These are phyloP conservation scores for Theonella swinhoei DNA, from an alignment of 37 sponge, comb jelly and placozoan species.

Conservation along the genomic window DNA sequence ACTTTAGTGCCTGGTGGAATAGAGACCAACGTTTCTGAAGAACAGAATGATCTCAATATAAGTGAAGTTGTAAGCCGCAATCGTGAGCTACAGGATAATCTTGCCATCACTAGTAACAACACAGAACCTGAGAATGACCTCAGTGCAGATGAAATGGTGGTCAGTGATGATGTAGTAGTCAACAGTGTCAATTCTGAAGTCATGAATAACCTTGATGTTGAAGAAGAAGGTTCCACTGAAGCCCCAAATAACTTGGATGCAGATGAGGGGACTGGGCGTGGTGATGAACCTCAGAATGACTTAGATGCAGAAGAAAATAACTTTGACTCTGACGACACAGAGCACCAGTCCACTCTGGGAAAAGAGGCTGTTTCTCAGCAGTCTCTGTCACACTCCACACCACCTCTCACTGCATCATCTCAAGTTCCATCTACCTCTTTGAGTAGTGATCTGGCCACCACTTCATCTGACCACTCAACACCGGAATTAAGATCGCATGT, in stretches of 20 bases:
- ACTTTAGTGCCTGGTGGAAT: too few species aligned
- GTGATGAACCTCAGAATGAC: too few species aligned
- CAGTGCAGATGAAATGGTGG: too few species aligned
- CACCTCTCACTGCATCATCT: background rate
- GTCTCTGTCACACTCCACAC: background rate
- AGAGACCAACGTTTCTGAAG: too few species aligned
- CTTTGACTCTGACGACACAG: background rate
- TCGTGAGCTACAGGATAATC: background rate
- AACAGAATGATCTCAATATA: too few species aligned
- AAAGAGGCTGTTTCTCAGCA: background rate
- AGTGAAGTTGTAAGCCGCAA: background rate
- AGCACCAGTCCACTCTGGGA: too few species aligned
- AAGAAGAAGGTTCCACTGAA: too few species aligned
- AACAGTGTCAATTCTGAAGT: too few species aligned
- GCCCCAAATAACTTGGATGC: too few species aligned
- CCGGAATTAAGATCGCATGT: background rate
- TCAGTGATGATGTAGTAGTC: too few species aligned
- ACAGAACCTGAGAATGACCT: background rate
- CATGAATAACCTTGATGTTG: too few species aligned
- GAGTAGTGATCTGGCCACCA: background rate
- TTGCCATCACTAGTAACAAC: background rate
- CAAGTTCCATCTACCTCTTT: background rate
- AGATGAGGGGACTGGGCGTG: too few species aligned
- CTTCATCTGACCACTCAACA: background rate
- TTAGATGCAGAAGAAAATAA: background rate